These are phyloP conservation scores for Graptemys geographica DNA, from an alignment of 2,797 vertebrate species.

Conservation along the genomic window DNA sequence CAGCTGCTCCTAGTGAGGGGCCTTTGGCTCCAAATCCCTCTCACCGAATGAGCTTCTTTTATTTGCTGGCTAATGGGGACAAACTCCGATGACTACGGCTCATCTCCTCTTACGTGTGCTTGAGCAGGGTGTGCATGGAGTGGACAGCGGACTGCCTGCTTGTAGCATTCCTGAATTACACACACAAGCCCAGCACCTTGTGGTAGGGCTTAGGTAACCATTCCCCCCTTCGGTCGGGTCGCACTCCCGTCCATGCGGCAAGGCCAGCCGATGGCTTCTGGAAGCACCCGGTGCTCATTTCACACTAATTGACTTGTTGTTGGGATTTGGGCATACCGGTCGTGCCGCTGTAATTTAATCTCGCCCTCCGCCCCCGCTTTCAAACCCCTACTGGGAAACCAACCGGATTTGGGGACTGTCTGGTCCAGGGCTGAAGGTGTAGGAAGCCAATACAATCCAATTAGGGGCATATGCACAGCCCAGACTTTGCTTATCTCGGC, in stretches of 20 bases:
- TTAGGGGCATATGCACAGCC: conserved; percentile 53
- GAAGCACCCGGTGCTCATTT: not conserved
- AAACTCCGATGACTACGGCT: not conserved
- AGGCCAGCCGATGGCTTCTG: conserved; percentile 5
- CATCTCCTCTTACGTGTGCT: too few species aligned
- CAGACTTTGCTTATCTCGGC: conserved; percentile 68
- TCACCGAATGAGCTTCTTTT: too few species aligned
- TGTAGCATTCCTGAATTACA: not conserved
- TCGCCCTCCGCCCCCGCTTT: not conserved
- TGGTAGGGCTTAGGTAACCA: not conserved
- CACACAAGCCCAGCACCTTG: not conserved
- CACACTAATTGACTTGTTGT: not conserved
- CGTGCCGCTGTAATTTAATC: not conserved
- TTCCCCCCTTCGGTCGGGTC: not conserved
- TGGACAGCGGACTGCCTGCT: not conserved
- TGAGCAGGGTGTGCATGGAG: not conserved
- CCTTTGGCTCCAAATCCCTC: not conserved
- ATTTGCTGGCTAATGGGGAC: not conserved
- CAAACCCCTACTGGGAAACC: conserved; percentile 33
- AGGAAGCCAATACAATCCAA: conserved; percentile 66
- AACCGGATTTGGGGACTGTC: conserved; percentile 61
- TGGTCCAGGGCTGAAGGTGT: conserved; percentile 53
- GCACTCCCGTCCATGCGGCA: not conserved
- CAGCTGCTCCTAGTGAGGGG: not conserved
- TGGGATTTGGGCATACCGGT: not conserved